Conservation (phyloP, 1,140 invertebrate species). For the Cotesia typhae region DNA sequence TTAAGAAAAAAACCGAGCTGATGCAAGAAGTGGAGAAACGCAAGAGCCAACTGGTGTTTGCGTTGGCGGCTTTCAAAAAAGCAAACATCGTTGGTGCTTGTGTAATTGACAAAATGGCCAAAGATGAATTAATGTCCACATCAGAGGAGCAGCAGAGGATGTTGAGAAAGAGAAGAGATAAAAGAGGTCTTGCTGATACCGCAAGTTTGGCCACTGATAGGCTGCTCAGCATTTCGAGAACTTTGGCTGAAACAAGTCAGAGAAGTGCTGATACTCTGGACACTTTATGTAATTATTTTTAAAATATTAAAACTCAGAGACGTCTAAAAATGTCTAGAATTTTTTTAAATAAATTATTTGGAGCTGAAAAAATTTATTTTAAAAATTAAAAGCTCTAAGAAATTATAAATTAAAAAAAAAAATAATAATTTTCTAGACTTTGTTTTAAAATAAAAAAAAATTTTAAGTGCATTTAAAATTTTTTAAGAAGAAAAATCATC, state of each 20-base stretch:
- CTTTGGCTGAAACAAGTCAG: conserved; percentile 86
- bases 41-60: conserved; percentile 74
- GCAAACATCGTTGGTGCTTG: conserved; percentile 79
- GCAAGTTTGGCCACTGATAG: conserved; percentile 82
- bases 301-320: conserved; percentile 10
- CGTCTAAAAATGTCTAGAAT: background rate
- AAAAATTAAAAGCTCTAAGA: no score
- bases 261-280: conserved; percentile 86
- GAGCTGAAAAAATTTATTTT: no score
- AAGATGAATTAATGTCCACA: conserved; percentile 73
- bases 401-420: no score
- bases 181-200: conserved; percentile 72
- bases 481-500: no score
- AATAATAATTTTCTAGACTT: background rate
- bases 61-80: conserved; percentile 78
- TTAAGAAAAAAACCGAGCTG: conserved; percentile 71
- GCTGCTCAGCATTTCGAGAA: conserved; percentile 82
- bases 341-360: no score
- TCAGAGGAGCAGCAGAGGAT: conserved; percentile 68
- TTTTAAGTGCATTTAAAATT: no score
- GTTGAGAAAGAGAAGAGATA: conserved; percentile 73
- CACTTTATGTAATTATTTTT: conserved; percentile 71
- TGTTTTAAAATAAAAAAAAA: conserved; percentile 43
- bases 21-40: conserved; percentile 73
- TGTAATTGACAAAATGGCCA: conserved; percentile 77